Evolutionary conservation across 2,113 vertebrate genomes (phyloP).

Genomic region (Mormyrus lacerda): DNA sequence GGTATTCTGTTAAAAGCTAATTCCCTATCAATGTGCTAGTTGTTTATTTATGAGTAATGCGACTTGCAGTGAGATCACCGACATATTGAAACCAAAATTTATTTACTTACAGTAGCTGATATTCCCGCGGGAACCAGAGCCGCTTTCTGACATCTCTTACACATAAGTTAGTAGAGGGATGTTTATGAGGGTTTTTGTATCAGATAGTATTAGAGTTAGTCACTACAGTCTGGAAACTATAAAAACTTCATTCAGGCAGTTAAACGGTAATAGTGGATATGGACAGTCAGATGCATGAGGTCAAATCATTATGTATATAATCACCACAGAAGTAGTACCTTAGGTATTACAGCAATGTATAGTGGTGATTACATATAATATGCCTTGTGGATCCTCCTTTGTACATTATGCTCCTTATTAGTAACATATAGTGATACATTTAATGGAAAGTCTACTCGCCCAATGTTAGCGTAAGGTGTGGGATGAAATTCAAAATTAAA

Average conservation of each 20-base stretch:
- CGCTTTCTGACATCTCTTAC: background rate
- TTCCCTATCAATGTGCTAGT: background rate
- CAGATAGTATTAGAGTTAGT: background rate
- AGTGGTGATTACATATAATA: background rate
- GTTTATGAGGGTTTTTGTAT: background rate
- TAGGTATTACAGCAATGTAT: background rate
- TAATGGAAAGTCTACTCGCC: conserved; percentile 11
- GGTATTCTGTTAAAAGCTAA: background rate
- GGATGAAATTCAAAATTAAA: conserved; percentile 21
- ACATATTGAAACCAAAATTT: background rate
- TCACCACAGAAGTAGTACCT: background rate
- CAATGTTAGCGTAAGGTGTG: background rate
- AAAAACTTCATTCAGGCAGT: background rate
- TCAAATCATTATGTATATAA: background rate
- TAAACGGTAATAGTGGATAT: background rate
- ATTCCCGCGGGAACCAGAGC: background rate
- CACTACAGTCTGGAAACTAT: background rate
- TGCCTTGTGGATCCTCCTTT: background rate
- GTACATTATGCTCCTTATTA: background rate
- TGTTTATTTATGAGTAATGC: background rate
- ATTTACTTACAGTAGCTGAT: conserved; percentile 2
- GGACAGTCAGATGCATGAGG: background rate
- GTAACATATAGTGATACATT: background rate
- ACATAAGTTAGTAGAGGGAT: background rate
- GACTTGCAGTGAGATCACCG: background rate